Conservation (phyloP, 2,888 invertebrate genomes). For the Zhengitettix transpicula region DNA sequence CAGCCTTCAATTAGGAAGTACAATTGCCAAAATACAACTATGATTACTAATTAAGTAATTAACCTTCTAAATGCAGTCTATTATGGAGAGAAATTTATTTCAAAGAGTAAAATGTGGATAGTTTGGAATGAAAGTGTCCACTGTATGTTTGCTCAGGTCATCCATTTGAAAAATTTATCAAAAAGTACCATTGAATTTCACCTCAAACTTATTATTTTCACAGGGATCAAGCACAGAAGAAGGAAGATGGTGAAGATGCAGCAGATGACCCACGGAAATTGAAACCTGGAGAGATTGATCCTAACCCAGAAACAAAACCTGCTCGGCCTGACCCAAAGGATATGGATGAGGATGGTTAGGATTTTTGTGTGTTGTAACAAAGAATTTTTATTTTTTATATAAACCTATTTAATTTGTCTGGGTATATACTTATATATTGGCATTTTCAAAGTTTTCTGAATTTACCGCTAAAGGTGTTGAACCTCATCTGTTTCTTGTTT, state of each 20-base stretch:
- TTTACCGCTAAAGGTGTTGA: background rate
- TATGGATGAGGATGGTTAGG: constrained; percentile 96
- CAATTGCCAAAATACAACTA: too few relatives aligned
- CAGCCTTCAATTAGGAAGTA: too few relatives aligned
- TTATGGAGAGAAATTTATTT: too few relatives aligned
- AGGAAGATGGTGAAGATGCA: constrained; percentile 84
- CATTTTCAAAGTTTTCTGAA: background rate
- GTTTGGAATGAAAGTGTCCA: too few relatives aligned
- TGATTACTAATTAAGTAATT: too few relatives aligned
- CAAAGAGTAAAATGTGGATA: too few relatives aligned
- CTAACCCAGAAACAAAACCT: constrained; percentile 98
- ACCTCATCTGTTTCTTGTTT: background rate
- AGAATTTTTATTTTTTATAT: background rate
- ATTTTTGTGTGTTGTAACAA: background rate
- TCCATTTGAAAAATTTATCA: too few relatives aligned
- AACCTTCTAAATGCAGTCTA: too few relatives aligned
- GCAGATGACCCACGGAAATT: constrained; percentile 91
- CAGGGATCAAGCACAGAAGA: constrained; percentile 93
- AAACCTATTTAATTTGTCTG: background rate
- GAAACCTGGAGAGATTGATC: constrained; percentile 98
- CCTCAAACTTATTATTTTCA: too few relatives aligned
- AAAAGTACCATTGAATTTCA: too few relatives aligned
- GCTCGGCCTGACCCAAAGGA: constrained; percentile 98
- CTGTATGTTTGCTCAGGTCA: too few relatives aligned
- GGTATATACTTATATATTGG: background rate